Base-by-base conservation (phyloP, 2,797 vertebrate genomes). In the Hippocampus kuda region DNA sequence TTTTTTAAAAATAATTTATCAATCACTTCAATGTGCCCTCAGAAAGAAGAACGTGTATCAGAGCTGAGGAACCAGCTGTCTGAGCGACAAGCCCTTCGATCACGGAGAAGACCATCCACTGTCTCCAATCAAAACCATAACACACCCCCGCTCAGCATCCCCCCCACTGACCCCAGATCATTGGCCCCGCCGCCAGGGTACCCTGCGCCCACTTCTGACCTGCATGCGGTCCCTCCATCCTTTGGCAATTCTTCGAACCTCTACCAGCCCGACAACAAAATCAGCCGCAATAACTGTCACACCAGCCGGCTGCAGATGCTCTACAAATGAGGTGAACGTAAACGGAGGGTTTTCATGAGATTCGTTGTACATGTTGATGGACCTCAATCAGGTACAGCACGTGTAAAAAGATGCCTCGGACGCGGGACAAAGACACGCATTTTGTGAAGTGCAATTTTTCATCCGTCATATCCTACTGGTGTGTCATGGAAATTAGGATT, bases 21-120 rank as follows among this genome's bases (percentile, higher is more conserved):
- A 60, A 30, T 60, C 2, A 30, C 54, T 5, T 26, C 5, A 16
- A 15, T 46, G n/a, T 64, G 12, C 12, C 62, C 8, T 10, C 44
- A 98, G 95, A 98, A 97, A 80, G 94, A 97, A 73, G 94, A 98
- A 70, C 84, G 95, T 0, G 94, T 98, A 1, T 94, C 94, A 0
- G 95, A 95, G 56, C 92, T 97, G 24, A 92, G 95, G 67, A 95
- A 93, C 75, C 95, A 97, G 83, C 91, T 96, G 74, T 92, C 93
- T 8, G 93, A 94, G 80, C 86, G 95, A 0, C 94, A 95, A 79
- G 93, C 95, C 73, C 88, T 96, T 2, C 93, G 95, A 0, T 94
- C 93, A 15, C 91, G 95, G 53, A 91, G 93, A 51, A 91, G 88
- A 0, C 90, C 93, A 0, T 92, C 94, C 5, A 84, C 89, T 2